phyloP scores from a whole-genome alignment of 2,113 vertebrate genomes.

The Megatriorchis doriae region DNA sequence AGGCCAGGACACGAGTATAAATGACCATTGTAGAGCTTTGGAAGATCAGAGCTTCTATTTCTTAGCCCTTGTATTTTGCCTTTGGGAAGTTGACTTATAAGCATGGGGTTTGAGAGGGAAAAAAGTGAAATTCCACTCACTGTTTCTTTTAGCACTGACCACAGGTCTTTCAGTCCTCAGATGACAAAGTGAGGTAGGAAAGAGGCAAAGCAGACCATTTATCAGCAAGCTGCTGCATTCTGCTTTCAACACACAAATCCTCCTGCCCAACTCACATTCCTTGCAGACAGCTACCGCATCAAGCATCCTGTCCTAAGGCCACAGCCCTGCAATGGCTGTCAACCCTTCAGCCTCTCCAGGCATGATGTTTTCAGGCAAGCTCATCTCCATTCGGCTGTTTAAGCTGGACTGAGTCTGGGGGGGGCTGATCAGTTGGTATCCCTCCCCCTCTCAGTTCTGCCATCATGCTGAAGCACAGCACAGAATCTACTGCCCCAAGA shows the following conservation, averaged over 20 bases:
- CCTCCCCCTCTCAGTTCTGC: not conserved
- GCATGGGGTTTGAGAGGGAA: not conserved
- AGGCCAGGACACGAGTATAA: not conserved
- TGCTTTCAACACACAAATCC: not conserved
- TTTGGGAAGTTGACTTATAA: not conserved
- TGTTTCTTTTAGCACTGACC: not conserved
- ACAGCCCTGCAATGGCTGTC: not conserved
- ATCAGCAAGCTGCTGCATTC: not conserved
- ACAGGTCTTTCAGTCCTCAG: not conserved
- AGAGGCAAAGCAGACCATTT: not conserved
- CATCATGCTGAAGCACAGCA: not conserved
- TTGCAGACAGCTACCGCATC: not conserved
- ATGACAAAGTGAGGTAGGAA: not conserved
- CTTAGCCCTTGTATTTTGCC: not conserved
- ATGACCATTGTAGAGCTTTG: not conserved
- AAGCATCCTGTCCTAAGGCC: not conserved
- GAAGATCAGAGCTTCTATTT: not conserved
- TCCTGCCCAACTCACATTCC: not conserved
- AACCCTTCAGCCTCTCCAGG: not conserved
- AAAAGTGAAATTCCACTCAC: not conserved
- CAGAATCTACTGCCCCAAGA: not conserved
- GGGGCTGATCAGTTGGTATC: not conserved
- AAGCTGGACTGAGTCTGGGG: not conserved
- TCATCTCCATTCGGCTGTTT: not conserved
- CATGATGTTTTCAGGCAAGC: not conserved